Percentiles rank a stretch among this genome's conserved stretches.
phyloP scores from a whole-genome alignment of 2,888 invertebrate genomes.

The Xylophagus ater region DNA sequence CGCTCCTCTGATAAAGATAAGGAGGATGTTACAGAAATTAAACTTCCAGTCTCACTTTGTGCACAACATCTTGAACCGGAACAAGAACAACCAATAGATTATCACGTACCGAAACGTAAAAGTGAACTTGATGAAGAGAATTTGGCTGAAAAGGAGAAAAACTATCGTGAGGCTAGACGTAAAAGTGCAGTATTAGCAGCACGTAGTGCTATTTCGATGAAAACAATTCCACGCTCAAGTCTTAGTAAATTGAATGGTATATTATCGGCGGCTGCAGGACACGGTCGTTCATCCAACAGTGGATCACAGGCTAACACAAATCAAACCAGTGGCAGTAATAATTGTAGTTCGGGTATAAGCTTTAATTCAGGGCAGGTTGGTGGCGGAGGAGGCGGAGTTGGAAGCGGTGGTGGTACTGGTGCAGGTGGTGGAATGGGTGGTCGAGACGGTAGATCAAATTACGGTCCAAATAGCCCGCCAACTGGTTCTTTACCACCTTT shows the following conservation, averaged over 20 bases:
- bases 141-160: conserved; percentile 44
- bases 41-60: conserved; percentile 43
- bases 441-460: conserved; percentile 72
- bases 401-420: conserved; percentile 52
- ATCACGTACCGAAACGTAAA: conserved; percentile 72
- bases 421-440: conserved; percentile 69
- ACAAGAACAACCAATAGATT: conserved; percentile 81
- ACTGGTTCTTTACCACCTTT: conserved; percentile 82
- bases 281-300: conserved; percentile 57
- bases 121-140: conserved; percentile 37
- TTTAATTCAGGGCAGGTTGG: conserved; percentile 37
- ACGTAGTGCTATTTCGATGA: conserved; percentile 43
- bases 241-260: conserved; percentile 52
- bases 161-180: conserved; percentile 55
- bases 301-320: conserved; percentile 40
- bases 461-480: conserved; percentile 79
- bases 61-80: conserved; percentile 47
- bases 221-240: conserved; percentile 41
- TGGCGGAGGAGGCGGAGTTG: conserved; percentile 44
- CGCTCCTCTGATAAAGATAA: conserved; percentile 15
- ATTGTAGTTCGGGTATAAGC: conserved; percentile 38
- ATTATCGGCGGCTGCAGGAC: conserved; percentile 66
- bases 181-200: conserved; percentile 52
- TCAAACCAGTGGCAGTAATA: conserved; percentile 30
- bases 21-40: conserved; percentile 40